Percentiles rank a stretch among this genome's conserved stretches.
These are phyloP conservation scores for Catocala nupta DNA, from an alignment of 2,888 invertebrate species.

Conservation along the genomic window DNA sequence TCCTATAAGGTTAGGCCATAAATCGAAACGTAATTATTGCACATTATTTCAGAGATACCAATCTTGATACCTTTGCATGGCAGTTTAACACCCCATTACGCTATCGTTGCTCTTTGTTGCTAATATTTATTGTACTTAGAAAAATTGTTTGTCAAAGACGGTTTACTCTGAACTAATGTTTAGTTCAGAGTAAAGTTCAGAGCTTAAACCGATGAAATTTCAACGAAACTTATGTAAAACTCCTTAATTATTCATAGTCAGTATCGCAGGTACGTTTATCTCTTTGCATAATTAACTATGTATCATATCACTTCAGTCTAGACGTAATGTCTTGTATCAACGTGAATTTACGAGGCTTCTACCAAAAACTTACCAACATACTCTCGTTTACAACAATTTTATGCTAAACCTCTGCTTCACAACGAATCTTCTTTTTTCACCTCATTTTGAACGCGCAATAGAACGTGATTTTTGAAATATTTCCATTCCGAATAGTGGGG, in stretches of 20 bases:
- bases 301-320: constrained; percentile 24
- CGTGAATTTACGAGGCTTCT: constrained; percentile 24
- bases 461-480: constrained; percentile 60
- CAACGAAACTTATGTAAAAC: constrained; percentile 1
- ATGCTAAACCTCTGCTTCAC: constrained; percentile 55
- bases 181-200: neutral
- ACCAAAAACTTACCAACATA: constrained; percentile 44
- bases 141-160: neutral
- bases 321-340: constrained; percentile 38
- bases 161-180: too few relatives aligned
- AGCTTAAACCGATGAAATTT: constrained; percentile 6
- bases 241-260: constrained; percentile 11
- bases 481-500: constrained; percentile 51
- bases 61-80: too few relatives aligned
- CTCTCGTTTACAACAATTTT: constrained; percentile 46
- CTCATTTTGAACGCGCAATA: constrained; percentile 54
- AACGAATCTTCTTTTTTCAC: constrained; percentile 47
- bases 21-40: too few relatives aligned
- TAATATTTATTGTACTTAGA: too few relatives aligned
- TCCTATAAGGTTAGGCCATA: too few relatives aligned
- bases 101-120: too few relatives aligned
- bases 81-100: too few relatives aligned
- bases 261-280: constrained; percentile 19
- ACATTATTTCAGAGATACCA: too few relatives aligned
- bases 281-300: constrained; percentile 21